Evolutionary conservation across 1,140 invertebrate genomes (phyloP), one percentile per base, ranked within the genome.

Genomic region (Drosophila littoralis): DNA sequence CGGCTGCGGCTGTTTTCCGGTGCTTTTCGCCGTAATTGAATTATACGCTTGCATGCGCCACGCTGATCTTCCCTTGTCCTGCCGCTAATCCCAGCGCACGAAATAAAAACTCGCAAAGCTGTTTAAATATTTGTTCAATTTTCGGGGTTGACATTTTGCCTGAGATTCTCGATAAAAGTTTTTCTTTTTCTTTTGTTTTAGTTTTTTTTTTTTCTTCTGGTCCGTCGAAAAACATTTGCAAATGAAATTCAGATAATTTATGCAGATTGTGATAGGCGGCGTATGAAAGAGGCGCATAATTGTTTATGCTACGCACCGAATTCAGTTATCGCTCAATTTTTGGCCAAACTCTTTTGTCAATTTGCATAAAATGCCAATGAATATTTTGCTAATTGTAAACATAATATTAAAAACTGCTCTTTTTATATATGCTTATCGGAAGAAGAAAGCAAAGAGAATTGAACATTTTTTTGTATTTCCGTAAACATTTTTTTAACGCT

Each of bases 41-140:
- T 84, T 81, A 72, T 76, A 65, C 75, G 68, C 72, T 78, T 81
- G 70, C 51, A 66, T 82, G 80, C 61, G 22, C 54, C 50, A n/a
- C 42, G 5, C 32, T 45, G 15, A 61, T 61, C 33, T 17, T 28
- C 38, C 28, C 36, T 15, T 63, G 42, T 22, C 33, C 55, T 33
- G 28, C 15, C 40, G 22, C 58, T 17, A 40, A 71, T 63, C 40
- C 50, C 28, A 15, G 6, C 35, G 5, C 42, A 17, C 5, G 38
- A 58, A 64, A 13, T 54, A 52, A 68, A 68, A 42, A 36, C n/a
- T 46, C 13, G 10, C 8, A 59, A 7, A 48, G 36, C 42, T 17
- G 50, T 42, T 76, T 52, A 73, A 76, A 77, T 77, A 69, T 77
- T 75, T 74, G 28, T 33, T 36, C 43, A 63, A 58, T 68, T 67